phyloP scores from a whole-genome alignment of 2,888 invertebrate genomes.

The Amphipoea oculea region DNA sequence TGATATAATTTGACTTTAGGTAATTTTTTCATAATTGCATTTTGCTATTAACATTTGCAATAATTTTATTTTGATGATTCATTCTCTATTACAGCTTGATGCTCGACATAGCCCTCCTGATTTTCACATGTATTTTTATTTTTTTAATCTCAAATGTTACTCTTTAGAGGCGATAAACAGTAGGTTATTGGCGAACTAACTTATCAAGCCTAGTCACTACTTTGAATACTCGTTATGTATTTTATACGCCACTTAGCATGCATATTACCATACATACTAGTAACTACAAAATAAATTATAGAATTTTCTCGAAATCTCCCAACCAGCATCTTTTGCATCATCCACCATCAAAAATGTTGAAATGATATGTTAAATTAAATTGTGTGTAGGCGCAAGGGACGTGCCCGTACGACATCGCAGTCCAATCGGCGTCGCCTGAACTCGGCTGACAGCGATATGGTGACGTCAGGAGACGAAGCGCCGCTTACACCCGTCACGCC shows the following conservation, averaged over 20 bases:
- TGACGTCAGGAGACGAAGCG: constrained; percentile 94
- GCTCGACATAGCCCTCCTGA: constrained; percentile 29
- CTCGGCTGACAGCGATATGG: constrained; percentile 94
- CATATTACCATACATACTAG: background rate
- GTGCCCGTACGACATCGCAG: constrained; percentile 92
- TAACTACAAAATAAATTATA: constrained; percentile 5
- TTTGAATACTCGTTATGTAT: constrained; percentile 18
- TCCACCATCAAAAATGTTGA: background rate
- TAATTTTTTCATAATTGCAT: constrained; percentile 7
- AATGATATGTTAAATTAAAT: constrained; percentile 13
- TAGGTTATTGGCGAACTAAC: background rate
- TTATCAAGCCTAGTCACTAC: background rate
- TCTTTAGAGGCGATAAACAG: background rate
- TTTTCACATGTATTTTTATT: background rate
- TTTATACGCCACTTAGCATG: constrained; percentile 8
- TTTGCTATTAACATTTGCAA: constrained; percentile 4
- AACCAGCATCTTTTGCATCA: background rate
- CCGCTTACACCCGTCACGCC: constrained; percentile 88
- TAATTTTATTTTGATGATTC: constrained; percentile 8
- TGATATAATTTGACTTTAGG: constrained; percentile 14
- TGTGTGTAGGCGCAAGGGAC: constrained; percentile 91
- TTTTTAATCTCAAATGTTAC: background rate
- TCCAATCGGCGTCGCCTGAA: constrained; percentile 92
- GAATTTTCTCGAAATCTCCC: constrained; percentile 8
- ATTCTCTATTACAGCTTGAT: constrained; percentile 6